Base-by-base conservation (phyloP, 2,113 vertebrate genomes). In the Platysternon megacephalum region DNA sequence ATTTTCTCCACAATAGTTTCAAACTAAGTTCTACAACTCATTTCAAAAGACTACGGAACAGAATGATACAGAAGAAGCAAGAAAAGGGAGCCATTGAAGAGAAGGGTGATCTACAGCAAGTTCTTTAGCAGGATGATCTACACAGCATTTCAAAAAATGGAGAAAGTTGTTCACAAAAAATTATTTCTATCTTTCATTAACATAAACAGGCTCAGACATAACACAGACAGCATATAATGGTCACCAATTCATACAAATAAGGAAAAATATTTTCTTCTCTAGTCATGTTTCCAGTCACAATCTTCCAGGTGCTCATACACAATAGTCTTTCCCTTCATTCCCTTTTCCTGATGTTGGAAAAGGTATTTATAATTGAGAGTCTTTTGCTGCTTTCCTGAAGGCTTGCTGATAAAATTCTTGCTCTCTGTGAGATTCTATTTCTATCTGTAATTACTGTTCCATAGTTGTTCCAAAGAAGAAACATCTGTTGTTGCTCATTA, bases 401-500 rank as follows among this genome's bases (percentile, higher is more conserved):
- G 93, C 46, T 83, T 90, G 76, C 85, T 93, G 65, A 93, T 97
- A 95, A 96, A 95, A 96, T 78, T 68, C 92, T 92, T 91, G 35
- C 19, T 93, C 29, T 35, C 82, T 95, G 88, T 68, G 86, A 97
- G 76, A 89, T 96, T 94, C 91, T 97, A 96, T 95, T 98, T 96
- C 97, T 93, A 89, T 83, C 94, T 95, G 79, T 89, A 97, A 97
- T 97, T 97, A 97, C 94, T 91, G 89, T 90, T 97, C 82, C 76
- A 56, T 74, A 93, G 91, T 74, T 90, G 90, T 83, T 87, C 89
- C 92, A 96, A 97, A 96, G 96, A 97, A 49, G 88, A 97, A 98
- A 97, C 97, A 97, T 93, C 97, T 97, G 94, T 91, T 96, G 58
- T 91, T 89, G 56, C 96, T 98, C 93, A 96, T 97, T 97, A 97